These are phyloP conservation scores for Bradypodion pumilum DNA, from an alignment of 2,797 vertebrate species.

Conservation along the genomic window DNA sequence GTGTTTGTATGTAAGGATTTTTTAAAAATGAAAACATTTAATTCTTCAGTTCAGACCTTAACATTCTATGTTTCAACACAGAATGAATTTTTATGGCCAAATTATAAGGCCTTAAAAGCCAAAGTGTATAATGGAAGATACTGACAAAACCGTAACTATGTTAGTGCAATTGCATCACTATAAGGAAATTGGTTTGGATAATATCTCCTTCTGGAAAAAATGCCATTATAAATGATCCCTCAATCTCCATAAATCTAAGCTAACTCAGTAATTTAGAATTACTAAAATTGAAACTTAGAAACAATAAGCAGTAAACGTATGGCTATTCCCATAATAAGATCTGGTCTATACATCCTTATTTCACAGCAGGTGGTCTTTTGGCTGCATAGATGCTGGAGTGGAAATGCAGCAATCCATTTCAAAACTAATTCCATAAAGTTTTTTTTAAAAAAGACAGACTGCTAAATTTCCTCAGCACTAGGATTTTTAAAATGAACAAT, in stretches of 20 bases:
- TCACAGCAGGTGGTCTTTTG: conserved; percentile 78
- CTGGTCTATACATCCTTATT: conserved; percentile 71
- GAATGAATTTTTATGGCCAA: conserved; percentile 79
- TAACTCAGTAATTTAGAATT: conserved; percentile 83
- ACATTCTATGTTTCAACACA: conserved; percentile 68
- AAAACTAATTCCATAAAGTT: conserved; percentile 75
- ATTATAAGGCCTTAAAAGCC: conserved; percentile 79
- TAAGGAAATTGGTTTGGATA: conserved; percentile 81
- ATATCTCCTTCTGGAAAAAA: conserved; percentile 79
- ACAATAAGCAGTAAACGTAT: conserved; percentile 81
- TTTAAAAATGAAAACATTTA: conserved; percentile 21
- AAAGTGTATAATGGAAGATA: conserved; percentile 77
- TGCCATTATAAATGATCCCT: conserved; percentile 75
- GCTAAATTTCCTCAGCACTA: conserved; percentile 66
- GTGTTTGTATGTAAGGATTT: too few species aligned
- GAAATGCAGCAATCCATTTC: conserved; percentile 66
- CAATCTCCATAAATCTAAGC: conserved; percentile 80
- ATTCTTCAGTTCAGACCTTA: conserved; percentile 62
- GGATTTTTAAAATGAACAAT: conserved; percentile 42
- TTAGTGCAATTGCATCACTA: conserved; percentile 74
- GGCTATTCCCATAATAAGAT: conserved; percentile 78
- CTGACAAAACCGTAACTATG: conserved; percentile 76
- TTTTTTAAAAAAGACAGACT: conserved; percentile 62
- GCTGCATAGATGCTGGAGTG: conserved; percentile 66
- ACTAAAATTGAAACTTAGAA: conserved; percentile 80